Base-by-base conservation (phyloP, 2,797 vertebrate species). In the Catharus ustulatus region DNA sequence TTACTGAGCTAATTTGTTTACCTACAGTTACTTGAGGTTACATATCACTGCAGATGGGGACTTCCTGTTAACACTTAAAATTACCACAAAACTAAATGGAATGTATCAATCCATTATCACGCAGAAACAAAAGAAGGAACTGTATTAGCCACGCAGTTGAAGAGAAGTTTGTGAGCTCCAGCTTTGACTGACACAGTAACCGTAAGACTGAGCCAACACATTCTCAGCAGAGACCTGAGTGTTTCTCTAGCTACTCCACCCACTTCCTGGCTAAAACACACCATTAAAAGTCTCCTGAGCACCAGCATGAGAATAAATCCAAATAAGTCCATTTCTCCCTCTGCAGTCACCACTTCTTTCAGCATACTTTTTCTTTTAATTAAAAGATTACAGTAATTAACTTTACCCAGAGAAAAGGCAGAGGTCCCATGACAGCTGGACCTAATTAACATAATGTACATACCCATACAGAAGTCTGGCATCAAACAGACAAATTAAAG, bases 321-420 rank as follows among this genome's bases (percentile, higher is more conserved):
- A n/a, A n/a, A n/a, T n/a, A n/a, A 62, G 45, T 42, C 4, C 0
- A 0, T 23, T 84, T 86, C 27, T 68, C 26, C 11, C n/a, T n/a
- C 29, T 51, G 48, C 42, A 78, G 42, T 57, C 69, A 88, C 13
- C 6, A 46, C 14, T 83, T 74, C 29, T 63, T 63, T 22, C 21
- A 82, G 29, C 46, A 22, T 9, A 11, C 6, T 24, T 67, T 51
- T 45, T 24, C 23, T 48, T 62, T 34, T 22, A 32, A 54, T 48
- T 48, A 22, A 29, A 72, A 71, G 74, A 77, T 21, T 52, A 66
- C 23, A 64, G 16, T 42, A 61, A 51, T 30, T 73, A 45, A 54
- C 9, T 84, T 81, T 11, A 87, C 5, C 11, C 2, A 2, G 57
- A 71, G 8, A 81, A 40, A 84, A 73, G 36, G 42, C 9, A 84